phyloP scores from a whole-genome alignment of 2,888 invertebrate species.

The Entomobrya multifasciata region DNA sequence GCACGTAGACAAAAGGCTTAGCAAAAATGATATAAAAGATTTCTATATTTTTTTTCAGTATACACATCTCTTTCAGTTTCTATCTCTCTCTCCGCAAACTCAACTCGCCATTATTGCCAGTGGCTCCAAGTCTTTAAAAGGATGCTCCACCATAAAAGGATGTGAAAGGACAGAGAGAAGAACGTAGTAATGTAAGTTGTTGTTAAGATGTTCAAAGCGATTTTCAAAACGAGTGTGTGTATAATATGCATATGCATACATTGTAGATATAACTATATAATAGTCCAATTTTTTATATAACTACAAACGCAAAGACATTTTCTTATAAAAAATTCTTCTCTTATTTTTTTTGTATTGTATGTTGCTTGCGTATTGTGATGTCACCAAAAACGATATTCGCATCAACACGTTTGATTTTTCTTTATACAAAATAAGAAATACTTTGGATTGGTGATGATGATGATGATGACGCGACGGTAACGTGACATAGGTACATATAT shows the following conservation, averaged over 20 bases:
- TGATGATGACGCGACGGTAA: too few species aligned
- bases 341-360: too few species aligned
- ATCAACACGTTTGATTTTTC: constrained; percentile 28
- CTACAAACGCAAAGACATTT: too few species aligned
- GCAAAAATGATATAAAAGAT: too few species aligned
- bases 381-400: constrained; percentile 46
- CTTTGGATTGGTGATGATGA: constrained; percentile 13
- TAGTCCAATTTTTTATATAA: too few species aligned
- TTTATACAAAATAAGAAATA: too few species aligned
- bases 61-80: background rate
- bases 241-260: background rate
- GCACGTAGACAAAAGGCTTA: constrained; percentile 3
- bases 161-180: constrained; percentile 66
- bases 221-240: constrained; percentile 52
- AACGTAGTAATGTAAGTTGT: constrained; percentile 37
- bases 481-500: background rate
- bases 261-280: background rate
- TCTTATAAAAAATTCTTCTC: too few species aligned
- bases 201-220: constrained; percentile 50
- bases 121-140: constrained; percentile 71
- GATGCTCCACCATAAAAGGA: constrained; percentile 68
- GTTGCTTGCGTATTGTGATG: constrained; percentile 54
- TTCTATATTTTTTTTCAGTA: too few species aligned
- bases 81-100: constrained; percentile 15
- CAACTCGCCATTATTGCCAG: constrained; percentile 64